Conservation (phyloP, 2,113 vertebrate species). For the Recurvirostra avosetta region DNA sequence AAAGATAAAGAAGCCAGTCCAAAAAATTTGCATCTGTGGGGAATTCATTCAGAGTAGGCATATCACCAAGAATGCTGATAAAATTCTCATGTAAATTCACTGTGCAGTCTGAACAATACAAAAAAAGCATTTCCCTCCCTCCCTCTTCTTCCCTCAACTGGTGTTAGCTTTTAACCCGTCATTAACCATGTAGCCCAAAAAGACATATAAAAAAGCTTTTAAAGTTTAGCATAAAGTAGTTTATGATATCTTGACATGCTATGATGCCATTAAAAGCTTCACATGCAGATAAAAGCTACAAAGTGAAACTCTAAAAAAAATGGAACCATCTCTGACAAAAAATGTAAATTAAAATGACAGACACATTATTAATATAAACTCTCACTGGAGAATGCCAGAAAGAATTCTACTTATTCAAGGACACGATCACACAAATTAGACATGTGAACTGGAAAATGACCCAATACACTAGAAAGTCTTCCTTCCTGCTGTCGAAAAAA, state of each 20-base stretch:
- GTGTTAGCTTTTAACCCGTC: conserved; percentile 9
- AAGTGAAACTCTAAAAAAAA: background rate
- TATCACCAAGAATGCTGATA: conserved; percentile 25
- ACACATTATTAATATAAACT: background rate
- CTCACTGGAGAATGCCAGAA: background rate
- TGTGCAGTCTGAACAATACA: background rate
- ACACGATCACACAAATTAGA: background rate
- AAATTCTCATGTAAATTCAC: conserved; percentile 49
- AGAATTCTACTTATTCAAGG: background rate
- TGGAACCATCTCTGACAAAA: background rate
- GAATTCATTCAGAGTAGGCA: conserved; percentile 2
- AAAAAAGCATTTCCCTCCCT: background rate
- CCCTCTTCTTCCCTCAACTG: background rate
- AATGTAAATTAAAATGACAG: background rate
- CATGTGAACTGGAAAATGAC: background rate
- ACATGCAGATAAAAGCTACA: background rate
- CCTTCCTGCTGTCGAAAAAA: background rate
- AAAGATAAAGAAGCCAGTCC: conserved; percentile 22
- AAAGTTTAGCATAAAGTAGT: background rate
- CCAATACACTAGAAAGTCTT: background rate
- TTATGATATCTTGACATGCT: background rate
- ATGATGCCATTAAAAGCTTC: background rate
- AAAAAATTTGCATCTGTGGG: background rate
- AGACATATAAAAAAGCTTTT: background rate
- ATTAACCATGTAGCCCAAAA: background rate